Evolutionary conservation across 1,140 invertebrate species (phyloP), one percentile per base, ranked within the genome.

Genomic region (Pseudachorutes palmiensis): DNA sequence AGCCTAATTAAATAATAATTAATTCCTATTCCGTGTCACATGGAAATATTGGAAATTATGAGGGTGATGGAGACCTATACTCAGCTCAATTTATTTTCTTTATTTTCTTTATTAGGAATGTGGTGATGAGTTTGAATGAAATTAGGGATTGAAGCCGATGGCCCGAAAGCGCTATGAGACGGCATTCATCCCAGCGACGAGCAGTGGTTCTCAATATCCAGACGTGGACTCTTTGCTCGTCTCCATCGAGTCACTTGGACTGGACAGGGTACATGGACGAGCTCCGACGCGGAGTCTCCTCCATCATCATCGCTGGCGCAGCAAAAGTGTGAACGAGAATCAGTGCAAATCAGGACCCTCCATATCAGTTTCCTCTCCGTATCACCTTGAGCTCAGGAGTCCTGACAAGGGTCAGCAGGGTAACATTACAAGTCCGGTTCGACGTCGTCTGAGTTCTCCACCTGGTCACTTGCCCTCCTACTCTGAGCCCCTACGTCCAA

Each of bases 131-230:
- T 24, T 64, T 16, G 9, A 26, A 16, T 24, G 2, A 62, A 3
- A 62, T 32, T 16, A 12, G 41, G 32, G 19, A 48, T 28, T 5
- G 24, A 5, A 55, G 24, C 3, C 5, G 29, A 74, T 74, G 72
- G 72, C 72, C 51, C 70, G 72, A 5, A 74, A 74, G 55, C 65
- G 70, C 2, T 74, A 74, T 61, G 72, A 74, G 57, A 74, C 72
- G 19, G 72, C 72, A n/a, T 74, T 74, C 63, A 65, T 74, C 22
- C 72, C 72, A 9, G 45, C 70, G 9, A 28, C 61, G 19, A 22
- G 60, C 1, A 32, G 24, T 41, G 41, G 51, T 2, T 71, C 69
- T 19, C 51, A 19, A 14, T 55, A 55, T 26, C 67, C 72, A 0
- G 72, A 73, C 62, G 70, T 71, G 9, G 72, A 73, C 58, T 67